phyloP scores from a whole-genome alignment of 37 sponge, comb jelly and placozoan species.

The Tethya wilhelma region DNA sequence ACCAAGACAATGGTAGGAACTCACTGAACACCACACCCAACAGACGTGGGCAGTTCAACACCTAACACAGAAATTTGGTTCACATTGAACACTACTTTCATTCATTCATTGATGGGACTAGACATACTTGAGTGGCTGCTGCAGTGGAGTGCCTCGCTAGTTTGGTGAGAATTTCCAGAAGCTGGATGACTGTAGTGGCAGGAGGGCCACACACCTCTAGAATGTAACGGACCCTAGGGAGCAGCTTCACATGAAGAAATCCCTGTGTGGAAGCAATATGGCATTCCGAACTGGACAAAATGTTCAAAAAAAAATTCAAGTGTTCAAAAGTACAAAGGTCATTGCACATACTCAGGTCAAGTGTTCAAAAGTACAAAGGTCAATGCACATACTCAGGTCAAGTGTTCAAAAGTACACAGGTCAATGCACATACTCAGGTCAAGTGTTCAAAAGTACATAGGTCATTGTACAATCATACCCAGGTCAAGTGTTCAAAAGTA shows the following conservation, averaged over 20 bases:
- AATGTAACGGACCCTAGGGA: conserved; percentile 77
- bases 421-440: no score
- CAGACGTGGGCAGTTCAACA: conserved; percentile 67
- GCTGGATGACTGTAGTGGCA: conserved; percentile 5
- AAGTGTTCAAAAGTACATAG: no score
- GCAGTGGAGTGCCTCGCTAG: conserved; percentile 75
- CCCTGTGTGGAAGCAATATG: conserved; percentile 55
- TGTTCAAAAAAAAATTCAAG: no score
- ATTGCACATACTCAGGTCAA: no score
- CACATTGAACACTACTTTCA: not conserved
- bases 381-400: no score
- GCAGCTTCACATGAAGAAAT: conserved; percentile 59
- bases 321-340: no score
- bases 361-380: no score
- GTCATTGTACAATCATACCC: no score
- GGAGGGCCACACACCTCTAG: conserved; percentile 68
- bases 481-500: no score
- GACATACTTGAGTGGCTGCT: conserved; percentile 68
- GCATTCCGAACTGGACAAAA: not conserved
- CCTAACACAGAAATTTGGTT: conserved; percentile 28
- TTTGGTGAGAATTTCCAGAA: conserved; percentile 66
- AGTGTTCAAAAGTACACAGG: no score
- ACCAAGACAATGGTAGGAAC: conserved; percentile 64
- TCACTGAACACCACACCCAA: conserved; percentile 49
- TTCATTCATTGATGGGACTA: not conserved